phyloP scores from a whole-genome alignment of 2,888 invertebrate genomes.

The Xestoiulus laeticollis region DNA sequence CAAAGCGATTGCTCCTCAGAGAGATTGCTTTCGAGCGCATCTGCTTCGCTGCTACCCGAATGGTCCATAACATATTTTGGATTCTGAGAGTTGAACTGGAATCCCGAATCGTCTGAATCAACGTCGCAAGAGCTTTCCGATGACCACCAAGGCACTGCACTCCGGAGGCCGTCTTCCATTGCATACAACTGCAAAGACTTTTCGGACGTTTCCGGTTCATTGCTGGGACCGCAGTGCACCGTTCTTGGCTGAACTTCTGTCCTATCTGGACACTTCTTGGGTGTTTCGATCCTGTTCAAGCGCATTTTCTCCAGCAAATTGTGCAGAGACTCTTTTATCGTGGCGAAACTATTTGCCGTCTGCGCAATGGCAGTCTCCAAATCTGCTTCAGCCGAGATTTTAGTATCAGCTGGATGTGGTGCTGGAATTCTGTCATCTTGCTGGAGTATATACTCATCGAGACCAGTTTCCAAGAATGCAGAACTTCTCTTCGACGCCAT shows the following conservation, averaged over 20 bases:
- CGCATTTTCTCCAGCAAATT: constrained; percentile 40
- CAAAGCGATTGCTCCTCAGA: background rate
- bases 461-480: background rate
- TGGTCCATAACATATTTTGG: background rate
- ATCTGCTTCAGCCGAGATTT: background rate
- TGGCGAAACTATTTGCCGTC: constrained; percentile 25
- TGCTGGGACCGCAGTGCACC: background rate
- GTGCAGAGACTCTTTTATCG: constrained; percentile 16
- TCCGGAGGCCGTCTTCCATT: background rate
- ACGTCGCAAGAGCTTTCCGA: constrained; percentile 9
- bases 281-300: background rate
- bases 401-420: background rate
- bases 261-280: background rate
- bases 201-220: background rate
- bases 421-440: background rate
- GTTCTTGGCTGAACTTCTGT: background rate
- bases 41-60: background rate
- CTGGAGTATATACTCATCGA: background rate
- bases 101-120: background rate
- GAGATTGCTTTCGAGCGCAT: background rate
- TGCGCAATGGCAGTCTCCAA: constrained; percentile 3
- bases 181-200: background rate
- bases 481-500: background rate
- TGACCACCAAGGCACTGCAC: constrained; percentile 36
- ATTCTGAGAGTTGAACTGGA: background rate